Evolutionary conservation across 2,797 vertebrate species (phyloP).

Genomic region (Malurus splendens): DNA sequence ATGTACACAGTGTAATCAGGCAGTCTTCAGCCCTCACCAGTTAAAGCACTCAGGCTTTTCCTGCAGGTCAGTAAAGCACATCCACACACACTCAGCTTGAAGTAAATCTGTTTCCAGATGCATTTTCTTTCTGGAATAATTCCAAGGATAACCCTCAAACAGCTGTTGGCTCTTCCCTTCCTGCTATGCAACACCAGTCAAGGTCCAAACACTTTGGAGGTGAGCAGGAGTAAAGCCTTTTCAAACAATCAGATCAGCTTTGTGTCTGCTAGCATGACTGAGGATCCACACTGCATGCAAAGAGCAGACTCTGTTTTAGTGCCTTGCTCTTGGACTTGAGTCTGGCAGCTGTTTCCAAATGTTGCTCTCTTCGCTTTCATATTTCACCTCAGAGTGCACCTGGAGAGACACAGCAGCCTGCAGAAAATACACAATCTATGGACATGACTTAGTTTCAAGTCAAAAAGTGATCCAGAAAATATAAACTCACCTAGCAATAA

Average conservation of each 20-base stretch:
- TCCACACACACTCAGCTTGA: neutral
- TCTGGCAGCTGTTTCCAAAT: neutral
- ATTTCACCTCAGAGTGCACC: neutral
- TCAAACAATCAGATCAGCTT: neutral
- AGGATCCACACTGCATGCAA: neutral
- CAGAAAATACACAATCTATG: neutral
- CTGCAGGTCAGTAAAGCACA: neutral
- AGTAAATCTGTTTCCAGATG: neutral
- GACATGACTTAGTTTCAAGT: neutral
- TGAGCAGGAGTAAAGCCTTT: neutral
- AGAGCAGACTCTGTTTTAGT: neutral
- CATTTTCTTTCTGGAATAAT: neutral
- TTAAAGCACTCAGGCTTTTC: neutral
- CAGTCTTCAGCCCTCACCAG: neutral
- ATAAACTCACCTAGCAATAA: neutral
- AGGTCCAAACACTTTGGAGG: neutral
- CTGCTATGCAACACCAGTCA: neutral
- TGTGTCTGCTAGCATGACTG: neutral
- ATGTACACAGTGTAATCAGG: rapidly evolving
- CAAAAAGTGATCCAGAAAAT: neutral
- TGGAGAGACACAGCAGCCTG: neutral
- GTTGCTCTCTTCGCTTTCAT: neutral
- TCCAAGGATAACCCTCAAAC: neutral
- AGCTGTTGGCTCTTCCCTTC: neutral
- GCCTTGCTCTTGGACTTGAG: neutral